Base-by-base conservation (phyloP, 92 coral and sea anemone species). In the Palythoa grandis region DNA sequence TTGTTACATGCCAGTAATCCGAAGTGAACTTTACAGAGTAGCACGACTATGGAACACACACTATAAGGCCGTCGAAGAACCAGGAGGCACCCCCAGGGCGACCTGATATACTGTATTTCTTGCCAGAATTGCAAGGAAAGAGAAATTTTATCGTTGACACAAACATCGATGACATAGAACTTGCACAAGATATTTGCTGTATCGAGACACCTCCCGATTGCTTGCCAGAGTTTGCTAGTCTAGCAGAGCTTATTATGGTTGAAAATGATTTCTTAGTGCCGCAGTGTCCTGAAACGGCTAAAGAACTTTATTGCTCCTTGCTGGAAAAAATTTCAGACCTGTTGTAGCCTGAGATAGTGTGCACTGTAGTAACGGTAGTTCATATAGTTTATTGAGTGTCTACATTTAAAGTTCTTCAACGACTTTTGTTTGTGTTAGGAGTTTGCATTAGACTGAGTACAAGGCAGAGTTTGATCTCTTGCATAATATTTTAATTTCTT, bases 61-160 rank as follows among this genome's bases (percentile, higher is more conserved):
- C 16, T 40, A 72, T 84, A 25, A 71, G 87, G 67, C 83, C 65
- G 15, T 84, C 87, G 53, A 70, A 52, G n/a, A 72, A 84, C 40
- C 63, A 37, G 19, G 83, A 71, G 53, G 65, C 82, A 13, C 87
- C 22, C 23, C 77, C 82, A 52, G 83, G 82, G 25, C 25, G 83
- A 83, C 87, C 87, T 13, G 87, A 83, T 38, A 70, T 83, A 70
- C 20, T 83, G 72, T 83, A 83, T 70, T 83, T 72, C 87, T 35
- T 70, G 50, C 87, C 87, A 52, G 57, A 68, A 35, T 13, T 83
- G 86, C 38, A 83, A 29, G 76, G 58, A 24, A 69, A 69, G 79
- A 83, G 65, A 17, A 14, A 83, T 72, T 68, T 69, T 69, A 16
- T 68, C 19, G 74, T 83, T 68, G 43, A 83, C 67, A 78, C 70